phyloP scores from a whole-genome alignment of 1,140 invertebrate species.

The Pissodes strobi region DNA sequence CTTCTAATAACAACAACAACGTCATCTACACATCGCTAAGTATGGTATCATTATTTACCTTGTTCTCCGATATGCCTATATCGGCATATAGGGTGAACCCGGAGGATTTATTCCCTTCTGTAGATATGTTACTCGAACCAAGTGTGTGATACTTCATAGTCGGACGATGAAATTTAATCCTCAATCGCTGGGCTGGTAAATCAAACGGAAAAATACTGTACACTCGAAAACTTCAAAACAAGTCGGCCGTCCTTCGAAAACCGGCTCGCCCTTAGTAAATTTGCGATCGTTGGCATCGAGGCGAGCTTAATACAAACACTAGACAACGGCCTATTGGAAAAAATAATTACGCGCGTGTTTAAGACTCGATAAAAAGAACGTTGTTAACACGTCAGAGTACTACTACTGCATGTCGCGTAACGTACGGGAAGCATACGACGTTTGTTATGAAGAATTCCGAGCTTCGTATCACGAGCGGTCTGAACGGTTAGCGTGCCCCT shows the following conservation, averaged over 20 bases:
- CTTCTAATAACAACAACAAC: too few species aligned
- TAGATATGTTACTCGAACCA: not conserved
- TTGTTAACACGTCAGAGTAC: too few species aligned
- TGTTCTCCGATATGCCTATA: conserved; percentile 16
- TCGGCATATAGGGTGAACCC: conserved; percentile 19
- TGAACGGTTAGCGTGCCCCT: conserved; percentile 21
- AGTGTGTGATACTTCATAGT: conserved; percentile 18
- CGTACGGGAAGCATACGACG: conserved; percentile 15
- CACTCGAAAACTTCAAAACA: too few species aligned
- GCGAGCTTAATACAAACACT: conserved; percentile 11
- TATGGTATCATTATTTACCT: too few species aligned
- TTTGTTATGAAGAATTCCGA: conserved; percentile 29
- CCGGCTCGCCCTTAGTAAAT: too few species aligned
- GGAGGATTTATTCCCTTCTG: conserved; percentile 7
- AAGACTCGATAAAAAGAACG: conserved; percentile 13
- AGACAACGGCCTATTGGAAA: conserved; percentile 1
- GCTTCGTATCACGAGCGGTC: conserved; percentile 19
- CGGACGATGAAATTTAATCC: not conserved
- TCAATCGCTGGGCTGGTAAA: too few species aligned
- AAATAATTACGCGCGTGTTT: conserved; percentile 8
- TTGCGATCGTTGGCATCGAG: not conserved
- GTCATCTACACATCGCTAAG: too few species aligned
- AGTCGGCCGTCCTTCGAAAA: too few species aligned
- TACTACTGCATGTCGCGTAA: conserved; percentile 3
- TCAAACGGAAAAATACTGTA: too few species aligned